phyloP scores from a whole-genome alignment of 2,888 invertebrate species.

The Cephus pygmeus region DNA sequence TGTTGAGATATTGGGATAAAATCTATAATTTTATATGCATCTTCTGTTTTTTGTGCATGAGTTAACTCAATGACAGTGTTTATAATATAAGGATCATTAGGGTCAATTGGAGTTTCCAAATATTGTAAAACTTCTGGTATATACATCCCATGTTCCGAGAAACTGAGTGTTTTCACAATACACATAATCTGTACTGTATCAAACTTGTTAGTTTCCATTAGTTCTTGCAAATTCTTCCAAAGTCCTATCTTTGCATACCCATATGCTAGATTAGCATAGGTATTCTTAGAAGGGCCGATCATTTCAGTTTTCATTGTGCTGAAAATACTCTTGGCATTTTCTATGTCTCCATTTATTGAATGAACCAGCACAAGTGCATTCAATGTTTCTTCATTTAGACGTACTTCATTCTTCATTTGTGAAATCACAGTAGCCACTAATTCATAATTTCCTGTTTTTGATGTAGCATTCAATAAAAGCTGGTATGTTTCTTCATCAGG shows the following conservation, averaged over 20 bases:
- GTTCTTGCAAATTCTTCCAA: slow-evolving; percentile 55
- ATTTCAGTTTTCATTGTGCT: slow-evolving; percentile 72
- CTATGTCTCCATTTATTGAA: slow-evolving; percentile 58
- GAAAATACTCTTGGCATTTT: slow-evolving; percentile 68
- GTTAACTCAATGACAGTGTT: slow-evolving; percentile 69
- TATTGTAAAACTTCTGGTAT: slow-evolving; percentile 64
- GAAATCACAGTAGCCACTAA: slow-evolving; percentile 71
- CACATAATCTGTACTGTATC: slow-evolving; percentile 67
- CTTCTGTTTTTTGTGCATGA: slow-evolving; percentile 66
- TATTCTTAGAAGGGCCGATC: slow-evolving; percentile 66
- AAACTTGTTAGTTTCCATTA: slow-evolving; percentile 47
- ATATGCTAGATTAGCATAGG: slow-evolving; percentile 68
- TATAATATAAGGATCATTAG: slow-evolving; percentile 27
- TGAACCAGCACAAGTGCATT: slow-evolving; percentile 73
- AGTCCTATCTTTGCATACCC: slow-evolving; percentile 69
- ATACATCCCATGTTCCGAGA: slow-evolving; percentile 48
- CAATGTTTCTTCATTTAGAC: slow-evolving; percentile 71
- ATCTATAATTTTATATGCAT: slow-evolving; percentile 69
- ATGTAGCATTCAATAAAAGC: slow-evolving; percentile 69
- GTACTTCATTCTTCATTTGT: slow-evolving; percentile 69
- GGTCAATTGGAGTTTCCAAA: slow-evolving; percentile 55
- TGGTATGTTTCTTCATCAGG: slow-evolving; percentile 70
- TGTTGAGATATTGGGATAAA: not conserved
- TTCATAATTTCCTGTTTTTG: slow-evolving; percentile 68
- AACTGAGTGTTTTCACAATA: slow-evolving; percentile 66